Evolutionary conservation across 2,113 vertebrate genomes (phyloP).

Genomic region (Perognathus longimembris): DNA sequence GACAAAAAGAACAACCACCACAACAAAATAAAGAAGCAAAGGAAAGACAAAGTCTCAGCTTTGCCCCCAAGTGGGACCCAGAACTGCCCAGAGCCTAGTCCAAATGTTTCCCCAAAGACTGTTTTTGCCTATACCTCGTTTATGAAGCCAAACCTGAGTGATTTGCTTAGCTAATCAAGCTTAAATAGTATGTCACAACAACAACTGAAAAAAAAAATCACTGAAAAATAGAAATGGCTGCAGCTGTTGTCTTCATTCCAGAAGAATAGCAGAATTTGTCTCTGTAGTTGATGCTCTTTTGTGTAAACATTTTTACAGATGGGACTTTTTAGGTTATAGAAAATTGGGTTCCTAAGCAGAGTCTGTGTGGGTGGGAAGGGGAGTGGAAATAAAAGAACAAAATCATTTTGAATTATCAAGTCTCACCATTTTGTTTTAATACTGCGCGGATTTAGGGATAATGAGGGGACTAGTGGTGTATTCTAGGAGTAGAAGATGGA

Average conservation of each 20-base stretch:
- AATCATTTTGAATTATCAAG: background rate
- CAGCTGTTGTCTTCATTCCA: conserved; percentile 48
- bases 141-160: conserved; percentile 17
- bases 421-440: background rate
- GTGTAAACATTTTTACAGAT: background rate
- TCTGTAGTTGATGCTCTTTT: background rate
- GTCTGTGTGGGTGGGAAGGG: background rate
- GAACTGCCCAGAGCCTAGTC: background rate
- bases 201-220: background rate
- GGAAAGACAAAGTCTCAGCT: background rate
- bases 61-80: conserved; percentile 28
- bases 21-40: background rate
- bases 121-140: background rate
- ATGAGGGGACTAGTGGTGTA: accelerated
- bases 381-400: background rate
- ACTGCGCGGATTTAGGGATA: background rate
- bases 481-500: background rate
- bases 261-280: background rate
- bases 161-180: conserved; percentile 70
- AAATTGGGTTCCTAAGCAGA: background rate
- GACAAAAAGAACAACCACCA: background rate
- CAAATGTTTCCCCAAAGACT: background rate
- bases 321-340: conserved; percentile 14
- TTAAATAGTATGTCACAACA: conserved; percentile 43
- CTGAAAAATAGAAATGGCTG: conserved; percentile 54